A percentile compares a stretch with the other conserved stretches of the same genome.
Conservation (phyloP, 2,113 vertebrate species). For the Nothoprocta perdicaria region DNA sequence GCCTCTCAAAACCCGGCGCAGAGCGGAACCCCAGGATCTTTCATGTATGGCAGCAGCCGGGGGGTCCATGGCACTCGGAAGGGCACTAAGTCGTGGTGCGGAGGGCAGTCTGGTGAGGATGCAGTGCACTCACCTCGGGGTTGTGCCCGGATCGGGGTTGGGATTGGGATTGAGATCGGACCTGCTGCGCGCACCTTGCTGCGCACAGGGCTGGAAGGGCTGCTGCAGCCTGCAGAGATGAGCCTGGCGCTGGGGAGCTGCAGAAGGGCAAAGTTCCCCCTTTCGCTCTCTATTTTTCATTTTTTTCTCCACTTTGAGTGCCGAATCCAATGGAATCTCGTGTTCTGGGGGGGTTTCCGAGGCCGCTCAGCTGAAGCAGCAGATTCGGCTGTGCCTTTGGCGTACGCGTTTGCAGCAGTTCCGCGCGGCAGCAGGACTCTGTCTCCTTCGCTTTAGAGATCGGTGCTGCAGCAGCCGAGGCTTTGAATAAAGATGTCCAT, state of each 20-base stretch:
- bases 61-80: background rate
- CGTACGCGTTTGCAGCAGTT: constrained; percentile 32
- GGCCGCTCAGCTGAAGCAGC: constrained; percentile 50
- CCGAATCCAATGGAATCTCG: background rate
- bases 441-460: constrained; percentile 43
- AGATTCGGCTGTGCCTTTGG: constrained; percentile 28
- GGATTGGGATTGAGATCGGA: background rate
- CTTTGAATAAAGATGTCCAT: background rate
- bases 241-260: background rate
- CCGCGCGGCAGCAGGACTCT: constrained; percentile 21
- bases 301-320: background rate
- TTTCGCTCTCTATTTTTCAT: background rate
- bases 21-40: background rate
- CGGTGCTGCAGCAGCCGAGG: constrained; percentile 16
- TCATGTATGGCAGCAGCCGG: background rate
- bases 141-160: background rate
- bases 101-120: no score
- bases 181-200: rapidly evolving
- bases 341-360: constrained; percentile 56
- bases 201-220: background rate
- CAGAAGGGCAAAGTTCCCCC: background rate
- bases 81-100: background rate
- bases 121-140: background rate
- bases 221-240: background rate
- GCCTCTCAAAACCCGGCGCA: background rate